These are phyloP conservation scores for Galaxea fascicularis DNA, from an alignment of 92 coral and sea anemone genomes.

Conservation along the genomic window DNA sequence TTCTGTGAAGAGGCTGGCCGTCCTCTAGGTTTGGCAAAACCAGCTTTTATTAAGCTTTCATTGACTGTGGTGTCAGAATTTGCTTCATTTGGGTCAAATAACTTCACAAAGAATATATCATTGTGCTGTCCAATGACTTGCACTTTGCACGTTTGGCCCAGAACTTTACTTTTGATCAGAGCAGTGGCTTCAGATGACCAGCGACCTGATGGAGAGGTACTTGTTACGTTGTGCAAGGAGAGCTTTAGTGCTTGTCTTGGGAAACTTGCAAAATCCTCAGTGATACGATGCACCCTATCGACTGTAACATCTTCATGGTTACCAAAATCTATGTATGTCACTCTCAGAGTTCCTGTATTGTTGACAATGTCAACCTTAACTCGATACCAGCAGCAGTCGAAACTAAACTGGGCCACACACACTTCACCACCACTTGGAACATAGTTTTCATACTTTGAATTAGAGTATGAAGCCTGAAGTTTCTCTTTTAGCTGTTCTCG, in stretches of 20 bases:
- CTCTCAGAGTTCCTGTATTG: constrained; percentile 77
- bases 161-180: constrained; percentile 63
- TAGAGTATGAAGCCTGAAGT: constrained; percentile 58
- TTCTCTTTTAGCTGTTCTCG: constrained; percentile 52
- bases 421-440: constrained; percentile 86
- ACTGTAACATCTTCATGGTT: constrained; percentile 85
- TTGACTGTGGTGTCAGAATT: constrained; percentile 13
- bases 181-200: constrained; percentile 74
- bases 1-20: background rate
- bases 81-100: constrained; percentile 30
- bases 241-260: constrained; percentile 88
- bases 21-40: constrained; percentile 29
- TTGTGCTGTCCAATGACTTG: constrained; percentile 44
- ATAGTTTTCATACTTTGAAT: constrained; percentile 70
- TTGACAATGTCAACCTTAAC: constrained; percentile 79
- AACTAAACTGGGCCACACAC: constrained; percentile 85
- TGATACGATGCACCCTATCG: constrained; percentile 75
- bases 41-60: constrained; percentile 21
- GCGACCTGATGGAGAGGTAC: constrained; percentile 48
- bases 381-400: constrained; percentile 86
- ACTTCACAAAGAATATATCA: constrained; percentile 44
- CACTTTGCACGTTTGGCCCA: constrained; percentile 65
- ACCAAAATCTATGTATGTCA: constrained; percentile 92
- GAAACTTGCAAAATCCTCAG: constrained; percentile 62
- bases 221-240: constrained; percentile 63